A percentile compares a stretch with the other conserved stretches of the same genome.
Conservation (phyloP, 2,113 vertebrate genomes). For the Gnathonemus echidnorhynchus region DNA sequence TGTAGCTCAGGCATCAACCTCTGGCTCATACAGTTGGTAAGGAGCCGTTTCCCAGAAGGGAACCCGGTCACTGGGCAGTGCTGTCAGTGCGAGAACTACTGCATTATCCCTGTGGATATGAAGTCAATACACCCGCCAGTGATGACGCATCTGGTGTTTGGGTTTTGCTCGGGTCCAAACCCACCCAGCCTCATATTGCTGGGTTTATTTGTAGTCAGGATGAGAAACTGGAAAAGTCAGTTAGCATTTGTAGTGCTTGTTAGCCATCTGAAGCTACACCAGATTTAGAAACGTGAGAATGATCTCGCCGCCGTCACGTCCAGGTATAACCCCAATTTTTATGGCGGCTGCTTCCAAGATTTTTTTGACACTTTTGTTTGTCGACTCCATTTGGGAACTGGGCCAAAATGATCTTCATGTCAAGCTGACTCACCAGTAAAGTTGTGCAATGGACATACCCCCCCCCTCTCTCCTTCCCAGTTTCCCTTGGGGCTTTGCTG, state of each 20-base stretch:
- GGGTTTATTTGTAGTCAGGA: background rate
- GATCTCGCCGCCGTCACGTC: background rate
- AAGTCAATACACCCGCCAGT: background rate
- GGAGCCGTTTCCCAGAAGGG: slow-evolving; percentile 11
- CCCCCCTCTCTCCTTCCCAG: slow-evolving; percentile 30
- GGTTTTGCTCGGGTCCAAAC: background rate
- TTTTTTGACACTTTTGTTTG: background rate
- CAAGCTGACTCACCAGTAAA: background rate
- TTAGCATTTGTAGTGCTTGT: background rate
- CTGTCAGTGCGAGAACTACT: background rate
- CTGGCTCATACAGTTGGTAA: slow-evolving; percentile 70
- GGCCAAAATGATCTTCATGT: background rate
- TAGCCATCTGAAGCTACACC: background rate
- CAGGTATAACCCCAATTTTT: background rate
- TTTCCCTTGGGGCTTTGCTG: slow-evolving; percentile 57
- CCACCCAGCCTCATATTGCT: background rate
- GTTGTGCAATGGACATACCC: background rate
- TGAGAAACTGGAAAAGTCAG: background rate
- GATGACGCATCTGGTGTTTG: background rate
- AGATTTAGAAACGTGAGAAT: background rate
- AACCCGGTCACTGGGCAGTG: background rate
- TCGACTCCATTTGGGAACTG: background rate
- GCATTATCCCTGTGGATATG: background rate
- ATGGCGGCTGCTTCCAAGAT: background rate
- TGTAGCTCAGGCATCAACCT: slow-evolving; percentile 57